phyloP scores from a whole-genome alignment of 2,797 vertebrate genomes.

The Tachyglossus aculeatus region DNA sequence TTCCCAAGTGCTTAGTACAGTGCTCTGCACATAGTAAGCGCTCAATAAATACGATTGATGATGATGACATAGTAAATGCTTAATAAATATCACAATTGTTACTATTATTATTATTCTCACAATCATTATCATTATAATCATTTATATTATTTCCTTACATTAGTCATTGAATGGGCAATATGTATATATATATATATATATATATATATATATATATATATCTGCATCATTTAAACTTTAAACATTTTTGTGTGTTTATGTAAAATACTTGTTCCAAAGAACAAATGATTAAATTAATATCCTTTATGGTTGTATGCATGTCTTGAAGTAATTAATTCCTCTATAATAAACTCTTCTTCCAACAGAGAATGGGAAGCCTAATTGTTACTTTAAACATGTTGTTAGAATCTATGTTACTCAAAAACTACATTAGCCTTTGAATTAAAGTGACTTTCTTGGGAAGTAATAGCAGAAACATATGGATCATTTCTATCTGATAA shows the following conservation, averaged over 20 bases:
- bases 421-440: conserved; percentile 38
- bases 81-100: too few species aligned
- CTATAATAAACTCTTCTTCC: conserved; percentile 8
- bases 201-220: too few species aligned
- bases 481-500: neutral
- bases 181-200: too few species aligned
- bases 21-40: too few species aligned
- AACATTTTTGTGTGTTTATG: neutral
- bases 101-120: too few species aligned
- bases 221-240: conserved; percentile 30
- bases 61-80: too few species aligned
- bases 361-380: conserved; percentile 28
- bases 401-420: conserved; percentile 20
- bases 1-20: too few species aligned
- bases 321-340: conserved; percentile 29
- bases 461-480: conserved; percentile 21
- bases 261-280: conserved; percentile 31
- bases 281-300: conserved; percentile 29
- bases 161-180: too few species aligned
- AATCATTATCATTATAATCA: too few species aligned
- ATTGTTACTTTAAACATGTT: conserved; percentile 18
- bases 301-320: conserved; percentile 5
- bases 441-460: conserved; percentile 32
- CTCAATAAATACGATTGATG: too few species aligned
- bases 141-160: too few species aligned